Base-by-base conservation (phyloP, 2,888 invertebrate genomes). In the Lepeophtheirus nordmannii region DNA sequence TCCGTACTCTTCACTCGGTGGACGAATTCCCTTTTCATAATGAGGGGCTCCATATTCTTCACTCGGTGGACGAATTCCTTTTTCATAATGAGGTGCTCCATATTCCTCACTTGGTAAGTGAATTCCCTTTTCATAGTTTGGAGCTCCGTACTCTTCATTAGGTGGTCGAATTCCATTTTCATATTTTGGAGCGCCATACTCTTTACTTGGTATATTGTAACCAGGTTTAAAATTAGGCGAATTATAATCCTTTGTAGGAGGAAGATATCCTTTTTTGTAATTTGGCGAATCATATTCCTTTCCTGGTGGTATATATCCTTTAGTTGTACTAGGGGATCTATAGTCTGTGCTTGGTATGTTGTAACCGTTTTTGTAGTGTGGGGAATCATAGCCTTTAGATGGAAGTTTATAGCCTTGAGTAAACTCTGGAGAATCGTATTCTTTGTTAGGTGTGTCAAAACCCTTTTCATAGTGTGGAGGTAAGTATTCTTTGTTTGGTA, bases 251-350 rank as follows among this genome's bases (percentile, higher is more conserved):
- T 39, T 14, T n/a, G 22, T 23, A 1, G 64, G 64, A 17, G 64
- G 64, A 22, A 56, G 10, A 20, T 56, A 56, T 56, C 57, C 64
- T 56, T 64, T 64, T 17, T 46, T 46, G 53, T 46, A 46, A 41
- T 64, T 53, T 20, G 64, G 64, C 1, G 64, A 38, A 46, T 39
- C 20, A 41, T 62, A 62, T 2, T 62, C 40, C n/a, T 30, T 38
- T 17, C 2, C 14, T 38, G 62, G 62, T 53, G 39, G 63, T 8
- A 17, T 8, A 63, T 56, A 56, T 12, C 40, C 46, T 9, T 61
- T 37, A 5, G 2, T 20, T 61, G 37, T 30, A 30, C 30, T 30
- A 30, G 30, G 30, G 7, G 30, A 30, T 30, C 30, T 30, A 30
- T 30, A 30, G 30, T 30, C 30, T 5, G 30, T 5, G 7, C 30